These are phyloP conservation scores for Oligia fasciuncula DNA, from an alignment of 2,888 invertebrate genomes.

Conservation along the genomic window DNA sequence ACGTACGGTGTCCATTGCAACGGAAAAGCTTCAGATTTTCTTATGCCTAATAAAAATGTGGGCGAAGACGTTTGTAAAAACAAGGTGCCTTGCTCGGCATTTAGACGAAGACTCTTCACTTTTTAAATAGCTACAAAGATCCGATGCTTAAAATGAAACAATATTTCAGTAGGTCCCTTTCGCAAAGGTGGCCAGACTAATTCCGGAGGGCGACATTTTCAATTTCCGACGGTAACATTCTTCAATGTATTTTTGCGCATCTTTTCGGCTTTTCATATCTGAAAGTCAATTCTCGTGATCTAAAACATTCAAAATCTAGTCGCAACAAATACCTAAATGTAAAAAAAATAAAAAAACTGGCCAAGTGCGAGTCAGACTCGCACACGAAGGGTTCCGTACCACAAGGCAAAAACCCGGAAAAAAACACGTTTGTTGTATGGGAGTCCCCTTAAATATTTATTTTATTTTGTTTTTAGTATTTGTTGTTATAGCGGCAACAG, in stretches of 20 bases:
- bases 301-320: not conserved
- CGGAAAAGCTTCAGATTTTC: conserved; percentile 1
- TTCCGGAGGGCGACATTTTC: not conserved
- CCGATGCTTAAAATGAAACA: not conserved
- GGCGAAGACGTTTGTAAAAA: conserved; percentile 7
- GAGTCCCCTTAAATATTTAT: too few relatives aligned
- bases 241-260: not conserved
- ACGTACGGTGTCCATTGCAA: not conserved
- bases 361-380: too few relatives aligned
- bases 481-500: too few relatives aligned
- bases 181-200: not conserved
- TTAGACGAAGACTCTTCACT: conserved; percentile 16
- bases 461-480: too few relatives aligned
- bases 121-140: conserved; percentile 9
- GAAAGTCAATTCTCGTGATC: not conserved
- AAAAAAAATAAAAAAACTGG: too few relatives aligned
- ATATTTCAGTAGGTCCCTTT: not conserved
- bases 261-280: not conserved
- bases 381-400: too few relatives aligned
- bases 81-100: conserved; percentile 5
- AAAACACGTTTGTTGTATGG: too few relatives aligned
- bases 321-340: not conserved
- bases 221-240: not conserved
- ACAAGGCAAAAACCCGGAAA: too few relatives aligned
- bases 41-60: conserved; percentile 11